Base-by-base conservation (phyloP, 2,888 invertebrate species). In the Eupithecia vulgata region DNA sequence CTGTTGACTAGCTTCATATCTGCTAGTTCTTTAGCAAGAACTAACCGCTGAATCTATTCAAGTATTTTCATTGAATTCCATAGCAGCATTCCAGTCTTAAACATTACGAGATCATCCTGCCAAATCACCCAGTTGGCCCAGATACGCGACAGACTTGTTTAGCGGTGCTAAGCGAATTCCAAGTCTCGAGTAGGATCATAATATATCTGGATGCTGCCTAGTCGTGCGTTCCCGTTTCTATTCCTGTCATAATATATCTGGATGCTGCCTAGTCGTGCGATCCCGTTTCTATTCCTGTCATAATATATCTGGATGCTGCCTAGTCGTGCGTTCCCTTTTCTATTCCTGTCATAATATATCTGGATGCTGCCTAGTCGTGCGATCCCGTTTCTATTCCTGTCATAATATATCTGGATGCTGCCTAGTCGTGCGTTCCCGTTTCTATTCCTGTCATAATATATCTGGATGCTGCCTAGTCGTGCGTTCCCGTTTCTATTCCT, bases 71-170 rank as follows among this genome's bases (percentile, higher is more conserved):
- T 52, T 59, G 65, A 45, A 61, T 67, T 45, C 48, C 37, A 40
- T 59, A 30, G 30, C 40, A 45, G 42, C 70, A 74, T 68, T 71
- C 65, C 65, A 37, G 59, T 61, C 15, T 61, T 42, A 15, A 30
- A 40, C 15, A 13, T 66, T 42, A n/a, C 37, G 30, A 40, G n/a
- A 40, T 70, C 57, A 66, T 68, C 61, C 68, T 62, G 65, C 66
- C 70, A 71, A 74, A 74, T 71, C n/a, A 48, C 42, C 13, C 69
- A 67, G 37, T 68, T 74, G 68, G 59, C 71, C 74, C 62, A 74
- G 71, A 74, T 74, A 69, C 68, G 62, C 8, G 57, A 57, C 21
- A 64, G 64, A 65, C 57, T 68, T 67, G 48, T 64, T 35, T 62
- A 57, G 68, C n/a, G 52, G 34, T 64, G 66, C 62, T 67, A n/a